Evolutionary conservation across 1,140 invertebrate species (phyloP), one percentile per base, ranked within the genome.

Genomic region (Mizuhopecten yessoensis): DNA sequence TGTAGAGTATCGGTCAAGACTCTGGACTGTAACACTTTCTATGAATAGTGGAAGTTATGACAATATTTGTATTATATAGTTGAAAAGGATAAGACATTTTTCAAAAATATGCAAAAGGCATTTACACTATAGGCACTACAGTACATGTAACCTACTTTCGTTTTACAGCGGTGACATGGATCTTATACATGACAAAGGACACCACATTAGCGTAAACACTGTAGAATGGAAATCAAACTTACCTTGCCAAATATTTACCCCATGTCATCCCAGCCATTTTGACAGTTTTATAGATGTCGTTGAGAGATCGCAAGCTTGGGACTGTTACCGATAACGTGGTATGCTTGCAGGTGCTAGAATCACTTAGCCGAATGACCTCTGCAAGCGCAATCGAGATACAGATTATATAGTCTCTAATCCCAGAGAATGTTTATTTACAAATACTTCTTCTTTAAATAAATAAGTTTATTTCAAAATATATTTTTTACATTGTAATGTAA

Each of bases 241-340:
- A 91, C 91, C 91, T 91, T 34, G 87, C 90, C 15, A 91, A 87
- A 86, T 91, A 91, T 89, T 89, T 89, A 39, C 86, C 87, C 91
- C 91, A 91, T 88, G 91, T 34, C 45, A 91, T 49, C 36, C 88
- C 75, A 75, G 91, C 88, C 91, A 91, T 91, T n/a, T 1, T 90
- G 87, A 34, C 11, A 88, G 23, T 29, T 91, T 86, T 34, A 34
- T n/a, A 9, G 17, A 42, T 87, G 75, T 34, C 36, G 49, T 23
- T 2, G 11, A 39, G 13, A 39, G 5, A 39, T 5, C 5, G 36
- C 36, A 39, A 39, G 13, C n/a, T n/a, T n/a, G n/a, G n/a, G n/a
- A n/a, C n/a, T n/a, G 36, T 39, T 39, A 13, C 13, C 36, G 13
- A 39, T 13, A 13, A 5, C 13, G 36, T 39, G 36, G 36, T 5